Evolutionary conservation across 2,888 invertebrate genomes (phyloP), one percentile per base, ranked within the genome.

Genomic region (Drosophila putrida): DNA sequence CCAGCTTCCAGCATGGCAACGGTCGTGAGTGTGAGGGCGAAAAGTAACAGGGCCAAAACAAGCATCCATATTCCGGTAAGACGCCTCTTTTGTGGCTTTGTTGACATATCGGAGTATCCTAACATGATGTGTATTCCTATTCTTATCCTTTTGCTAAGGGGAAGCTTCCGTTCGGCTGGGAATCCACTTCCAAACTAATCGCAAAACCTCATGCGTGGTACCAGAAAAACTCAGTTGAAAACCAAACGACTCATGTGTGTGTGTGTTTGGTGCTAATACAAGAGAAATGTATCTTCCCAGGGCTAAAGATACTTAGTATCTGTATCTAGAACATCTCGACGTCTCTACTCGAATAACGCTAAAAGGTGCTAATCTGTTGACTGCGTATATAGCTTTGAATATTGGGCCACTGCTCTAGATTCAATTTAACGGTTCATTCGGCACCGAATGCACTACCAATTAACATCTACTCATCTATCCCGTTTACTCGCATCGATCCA

Each of bases 401-500:
- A 77, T 74, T 79, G 85, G 68, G 66, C 68, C 80, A 82, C 33
- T 85, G 85, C 80, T 85, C 85, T 44, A 85, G 78, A 62, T 85
- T 87, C 50, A 38, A 65, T 82, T 87, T 85, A 85, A 85, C 85
- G 89, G 85, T 85, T 84, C 77, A 81, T 83, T 67, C 75, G 53
- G 33, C 78, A 35, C 35, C 63, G 71, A 82, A 73, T 82, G 85
- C 72, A 74, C 51, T 60, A 47, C 51, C 80, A 85, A 85, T 85
- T 85, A 89, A 59, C 88, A 87, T 44, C 41, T 64, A 60, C 51
- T 20, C 39, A 43, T 58, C 35, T 49, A 64, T 57, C 61, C 54
- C 61, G 36, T 31, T 54, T 43, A 36, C 13, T 28, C 49, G 5
- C 25, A 39, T 57, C 47, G 43, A 70, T 64, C 64, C 72, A 82